Evolutionary conservation across 2,888 invertebrate species (phyloP).

Genomic region (Pyrgus malvae): DNA sequence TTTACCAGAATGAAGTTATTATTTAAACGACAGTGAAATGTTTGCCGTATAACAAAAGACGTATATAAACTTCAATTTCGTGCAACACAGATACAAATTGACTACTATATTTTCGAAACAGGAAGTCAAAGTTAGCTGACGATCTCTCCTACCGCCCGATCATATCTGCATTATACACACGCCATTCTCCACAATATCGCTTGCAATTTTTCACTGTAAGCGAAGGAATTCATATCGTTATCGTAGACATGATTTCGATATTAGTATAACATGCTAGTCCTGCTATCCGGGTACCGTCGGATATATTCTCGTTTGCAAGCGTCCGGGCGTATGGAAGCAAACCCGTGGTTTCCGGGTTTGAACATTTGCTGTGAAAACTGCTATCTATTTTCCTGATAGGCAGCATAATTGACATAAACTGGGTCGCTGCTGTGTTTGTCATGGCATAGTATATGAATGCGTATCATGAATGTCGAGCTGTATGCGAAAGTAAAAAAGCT

Average conservation of each 20-base stretch:
- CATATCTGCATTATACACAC: slow-evolving; percentile 2
- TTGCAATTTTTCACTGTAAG: slow-evolving; percentile 20
- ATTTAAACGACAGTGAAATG: too few relatives aligned
- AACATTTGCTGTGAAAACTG: slow-evolving; percentile 23
- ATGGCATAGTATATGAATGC: too few relatives aligned
- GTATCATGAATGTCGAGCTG: too few relatives aligned
- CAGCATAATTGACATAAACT: slow-evolving; percentile 19
- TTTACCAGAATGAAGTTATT: too few relatives aligned
- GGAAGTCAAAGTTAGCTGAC: not conserved
- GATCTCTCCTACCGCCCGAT: not conserved
- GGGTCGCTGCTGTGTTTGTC: not conserved
- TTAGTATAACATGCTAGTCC: slow-evolving; percentile 19
- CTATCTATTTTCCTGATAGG: slow-evolving; percentile 22
- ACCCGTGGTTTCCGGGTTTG: slow-evolving; percentile 26
- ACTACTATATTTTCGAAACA: not conserved
- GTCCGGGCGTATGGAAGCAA: slow-evolving; percentile 18
- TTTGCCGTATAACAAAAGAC: too few relatives aligned
- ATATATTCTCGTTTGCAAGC: slow-evolving; percentile 14
- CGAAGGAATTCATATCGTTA: slow-evolving; percentile 24
- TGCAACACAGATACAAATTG: not conserved
- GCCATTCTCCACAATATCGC: slow-evolving; percentile 16
- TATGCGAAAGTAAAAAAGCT: too few relatives aligned
- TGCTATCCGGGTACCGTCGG: slow-evolving; percentile 7
- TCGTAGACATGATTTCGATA: slow-evolving; percentile 25
- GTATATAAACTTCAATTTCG: too few relatives aligned